These are phyloP conservation scores for Brachyalestes nurse DNA, from an alignment of 2,797 vertebrate species.

Conservation along the genomic window DNA sequence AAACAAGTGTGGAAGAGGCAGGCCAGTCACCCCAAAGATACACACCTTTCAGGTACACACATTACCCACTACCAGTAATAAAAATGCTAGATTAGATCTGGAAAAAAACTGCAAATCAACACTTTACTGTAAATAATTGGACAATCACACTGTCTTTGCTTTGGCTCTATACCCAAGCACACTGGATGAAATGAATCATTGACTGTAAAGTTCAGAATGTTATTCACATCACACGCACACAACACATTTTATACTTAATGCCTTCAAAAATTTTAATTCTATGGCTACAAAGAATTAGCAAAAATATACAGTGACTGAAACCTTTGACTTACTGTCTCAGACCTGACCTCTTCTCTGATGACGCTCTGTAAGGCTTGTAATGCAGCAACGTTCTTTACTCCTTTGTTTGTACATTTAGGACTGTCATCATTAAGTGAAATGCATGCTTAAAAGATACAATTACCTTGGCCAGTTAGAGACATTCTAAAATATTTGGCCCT, in stretches of 20 bases:
- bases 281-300: background rate
- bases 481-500: too few species aligned
- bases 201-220: background rate
- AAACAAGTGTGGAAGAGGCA: constrained; percentile 89
- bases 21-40: constrained; percentile 76
- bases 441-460: background rate
- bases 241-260: background rate
- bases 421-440: background rate
- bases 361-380: background rate
- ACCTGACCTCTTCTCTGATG: background rate
- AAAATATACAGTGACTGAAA: background rate
- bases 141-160: background rate
- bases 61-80: background rate
- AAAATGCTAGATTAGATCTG: background rate
- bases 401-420: background rate
- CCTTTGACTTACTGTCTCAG: background rate
- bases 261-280: background rate
- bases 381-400: background rate
- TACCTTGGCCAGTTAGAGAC: too few species aligned
- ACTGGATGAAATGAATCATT: background rate
- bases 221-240: background rate
- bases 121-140: background rate
- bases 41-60: constrained; percentile 83
- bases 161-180: background rate
- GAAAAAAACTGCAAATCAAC: background rate